Evolutionary conservation across 2,797 vertebrate species (phyloP), one percentile per base, ranked within the genome.

Genomic region (Leuciscus waleckii): DNA sequence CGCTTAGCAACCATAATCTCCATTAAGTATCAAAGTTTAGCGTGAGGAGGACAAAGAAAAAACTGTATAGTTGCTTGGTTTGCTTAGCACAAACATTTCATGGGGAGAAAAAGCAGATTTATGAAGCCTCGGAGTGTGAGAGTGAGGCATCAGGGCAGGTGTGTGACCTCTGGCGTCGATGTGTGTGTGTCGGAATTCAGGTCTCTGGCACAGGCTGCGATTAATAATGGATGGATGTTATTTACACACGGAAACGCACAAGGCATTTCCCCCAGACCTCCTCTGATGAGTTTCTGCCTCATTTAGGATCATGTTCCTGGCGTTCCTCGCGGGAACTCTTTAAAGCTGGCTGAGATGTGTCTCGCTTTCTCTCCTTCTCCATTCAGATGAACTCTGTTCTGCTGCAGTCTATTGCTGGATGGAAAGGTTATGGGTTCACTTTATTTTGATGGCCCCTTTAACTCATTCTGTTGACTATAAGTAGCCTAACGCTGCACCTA

Each of bases 211-310:
- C 68, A 61, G 26, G 35, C 49, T 74, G 37, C 71, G 51, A 79
- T 89, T 88, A 89, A 88, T 90, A 87, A 87, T 86, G 71, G 71
- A 87, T 88, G 79, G 78, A 76, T 80, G 85, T 82, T 81, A 86
- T 81, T 86, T 79, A 80, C 70, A 86, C 84, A 61, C n/a, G 49
- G 86, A 65, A 35, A 39, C 79, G 78, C 79, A 65, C 77, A 69
- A 84, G 82, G 85, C 56, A 81, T 87, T 86, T 85, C 74, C 85
- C 63, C 51, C 73, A 84, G 81, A 82, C 85, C 76, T 83, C 58
- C 41, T 83, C 73, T 76, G 84, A 87, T 73, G 75, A 88, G 39
- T 85, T 88, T 88, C 87, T 79, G 49, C 81, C 79, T 86, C 87
- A 85, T 88, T 88, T 88, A 83, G 68, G 85, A 88, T 89, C 81